Base-by-base conservation (phyloP, 2,888 invertebrate genomes). In the Euspilapteryx auroguttella region DNA sequence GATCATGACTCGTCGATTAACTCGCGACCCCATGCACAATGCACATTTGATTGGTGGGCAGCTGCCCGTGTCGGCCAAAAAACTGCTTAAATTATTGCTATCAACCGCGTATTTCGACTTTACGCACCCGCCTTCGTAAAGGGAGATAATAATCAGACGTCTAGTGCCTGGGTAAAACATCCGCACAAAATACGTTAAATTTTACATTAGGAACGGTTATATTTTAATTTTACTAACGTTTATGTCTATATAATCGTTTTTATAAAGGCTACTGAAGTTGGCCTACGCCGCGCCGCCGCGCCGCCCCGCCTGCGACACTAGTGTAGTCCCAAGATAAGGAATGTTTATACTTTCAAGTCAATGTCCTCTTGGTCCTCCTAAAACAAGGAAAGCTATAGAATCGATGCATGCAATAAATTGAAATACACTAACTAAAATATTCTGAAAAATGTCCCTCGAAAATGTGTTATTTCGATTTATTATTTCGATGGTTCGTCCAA, bases 341-440 rank as follows among this genome's bases (percentile, higher is more conserved):
- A 69, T 75, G 73, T 75, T 73, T 75, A 75, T 75, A 66, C 62
- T 68, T 52, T 66, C 68, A 59, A 68, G 75, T 75, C 75, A 75
- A 73, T 68, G 75, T 69, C 75, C 75, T 73, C 68, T 59, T 66
- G 54, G 56, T 54, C 61, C 46, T 40, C 37, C 44, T n/a, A 45
- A 49, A 36, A 69, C 57, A 63, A 54, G 66, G 61, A 71, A 73
- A 73, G 63, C 75, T 66, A 66, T 71, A 69, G 68, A 47, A 30
- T 61, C 47, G 11, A 3, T 26, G 6, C 22, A 24, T 35, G 33
- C 32, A 36, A 32, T 30, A 34, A 31, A 28, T 27, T 27, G 12
- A 25, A 33, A 34, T 25, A 21, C 25, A 11, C 29, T n/a, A n/a
- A n/a, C n/a, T n/a, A n/a, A n/a, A n/a, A n/a, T n/a, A n/a, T n/a